Evolutionary conservation across 1,140 invertebrate genomes (phyloP).

Genomic region (Cataglyphis hispanica): DNA sequence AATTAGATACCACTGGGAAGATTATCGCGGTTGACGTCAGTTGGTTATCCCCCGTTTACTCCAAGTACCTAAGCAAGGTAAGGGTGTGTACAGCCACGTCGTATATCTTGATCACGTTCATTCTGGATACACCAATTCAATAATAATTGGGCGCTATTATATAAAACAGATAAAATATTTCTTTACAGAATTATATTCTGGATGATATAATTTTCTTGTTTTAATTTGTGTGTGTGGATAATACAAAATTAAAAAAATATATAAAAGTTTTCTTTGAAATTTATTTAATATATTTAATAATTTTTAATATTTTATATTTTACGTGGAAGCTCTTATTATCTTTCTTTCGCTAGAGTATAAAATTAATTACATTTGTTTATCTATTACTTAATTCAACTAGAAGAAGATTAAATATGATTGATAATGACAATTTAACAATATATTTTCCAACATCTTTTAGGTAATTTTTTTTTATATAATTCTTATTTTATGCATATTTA

Average conservation of each 20-base stretch:
- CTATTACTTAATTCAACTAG: conserved; percentile 10
- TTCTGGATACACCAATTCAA: not conserved
- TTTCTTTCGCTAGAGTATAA: not conserved
- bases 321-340: not conserved
- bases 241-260: not conserved
- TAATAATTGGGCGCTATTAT: conserved; percentile 2
- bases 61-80: conserved; percentile 91
- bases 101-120: not conserved
- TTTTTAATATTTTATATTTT: not conserved
- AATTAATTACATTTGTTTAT: not conserved
- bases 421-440: conserved; percentile 19
- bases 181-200: not conserved
- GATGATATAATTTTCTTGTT: conserved; percentile 5
- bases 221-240: not conserved
- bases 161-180: not conserved
- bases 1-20: conserved; percentile 94
- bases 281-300: not conserved
- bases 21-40: conserved; percentile 93
- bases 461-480: not conserved
- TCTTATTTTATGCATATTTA: not conserved
- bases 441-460: not conserved
- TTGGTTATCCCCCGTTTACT: conserved; percentile 89
- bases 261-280: not conserved
- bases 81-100: conserved; percentile 64
- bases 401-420: conserved; percentile 23